Conservation (phyloP, 2,797 vertebrate species). For the Spea hammondii region DNA sequence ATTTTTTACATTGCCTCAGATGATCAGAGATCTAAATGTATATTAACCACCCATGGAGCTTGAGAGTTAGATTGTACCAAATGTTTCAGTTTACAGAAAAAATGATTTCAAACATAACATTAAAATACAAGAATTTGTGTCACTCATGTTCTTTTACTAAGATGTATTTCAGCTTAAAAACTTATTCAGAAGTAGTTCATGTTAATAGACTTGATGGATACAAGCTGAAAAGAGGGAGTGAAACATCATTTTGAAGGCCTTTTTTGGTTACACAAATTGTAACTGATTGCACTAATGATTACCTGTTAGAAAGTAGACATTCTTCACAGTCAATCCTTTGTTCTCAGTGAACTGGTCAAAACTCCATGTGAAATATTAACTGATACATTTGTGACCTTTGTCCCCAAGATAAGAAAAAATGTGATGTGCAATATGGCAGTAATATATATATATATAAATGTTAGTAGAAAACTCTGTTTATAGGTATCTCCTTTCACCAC, state of each 20-base stretch:
- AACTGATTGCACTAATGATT: conserved; percentile 53
- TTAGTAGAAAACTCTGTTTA: too few relatives aligned
- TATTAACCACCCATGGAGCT: neutral
- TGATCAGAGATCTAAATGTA: too few relatives aligned
- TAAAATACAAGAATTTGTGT: conserved; percentile 44
- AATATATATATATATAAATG: neutral
- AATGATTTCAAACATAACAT: conserved; percentile 30
- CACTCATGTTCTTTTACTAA: conserved; percentile 13
- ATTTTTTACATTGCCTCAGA: too few relatives aligned
- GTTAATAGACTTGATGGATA: conserved; percentile 24
- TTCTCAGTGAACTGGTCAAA: conserved; percentile 70
- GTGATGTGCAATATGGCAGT: neutral
- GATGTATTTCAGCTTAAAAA: conserved; percentile 23
- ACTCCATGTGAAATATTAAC: conserved; percentile 71
- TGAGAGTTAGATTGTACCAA: conserved; percentile 13
- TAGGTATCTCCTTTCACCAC: too few relatives aligned
- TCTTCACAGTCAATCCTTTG: conserved; percentile 63
- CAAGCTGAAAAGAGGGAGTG: conserved; percentile 26
- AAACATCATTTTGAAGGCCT: conserved; percentile 54
- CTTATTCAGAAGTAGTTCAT: conserved; percentile 37
- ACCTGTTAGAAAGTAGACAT: conserved; percentile 71
- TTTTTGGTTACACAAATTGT: conserved; percentile 60
- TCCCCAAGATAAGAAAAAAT: conserved; percentile 59
- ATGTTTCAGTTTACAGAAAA: conserved; percentile 17
- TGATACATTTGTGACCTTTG: conserved; percentile 68